A percentile compares a stretch with the other conserved stretches of the same genome.
phyloP scores from a whole-genome alignment of 2,113 vertebrate species.

The Pelecanus crispus region DNA sequence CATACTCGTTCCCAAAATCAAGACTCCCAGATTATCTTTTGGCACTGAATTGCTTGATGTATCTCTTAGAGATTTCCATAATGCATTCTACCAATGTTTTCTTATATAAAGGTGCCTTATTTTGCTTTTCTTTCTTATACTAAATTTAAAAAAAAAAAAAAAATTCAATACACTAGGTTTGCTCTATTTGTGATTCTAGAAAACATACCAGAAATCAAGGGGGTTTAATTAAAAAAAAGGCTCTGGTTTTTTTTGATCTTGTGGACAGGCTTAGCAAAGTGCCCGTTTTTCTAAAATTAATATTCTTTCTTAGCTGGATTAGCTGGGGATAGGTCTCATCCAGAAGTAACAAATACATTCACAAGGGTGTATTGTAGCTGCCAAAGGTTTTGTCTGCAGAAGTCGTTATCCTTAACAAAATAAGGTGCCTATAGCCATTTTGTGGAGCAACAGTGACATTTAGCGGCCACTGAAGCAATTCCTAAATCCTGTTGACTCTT shows the following conservation, averaged over 20 bases:
- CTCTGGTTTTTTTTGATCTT: not conserved
- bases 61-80: not conserved
- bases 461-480: constrained; percentile 18
- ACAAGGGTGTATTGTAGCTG: not conserved
- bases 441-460: constrained; percentile 54
- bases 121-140: not conserved
- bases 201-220: not conserved
- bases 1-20: not conserved
- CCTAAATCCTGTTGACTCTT: not conserved
- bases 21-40: not conserved
- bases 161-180: not conserved
- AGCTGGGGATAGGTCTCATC: not conserved
- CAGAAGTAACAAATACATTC: not conserved
- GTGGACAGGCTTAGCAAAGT: not conserved
- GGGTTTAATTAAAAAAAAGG: fast-evolving
- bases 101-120: not conserved
- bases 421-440: not conserved
- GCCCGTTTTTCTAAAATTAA: not conserved
- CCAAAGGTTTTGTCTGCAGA: not conserved
- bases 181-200: not conserved
- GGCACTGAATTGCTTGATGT: not conserved
- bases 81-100: not conserved
- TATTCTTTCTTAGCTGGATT: not conserved
- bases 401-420: not conserved
- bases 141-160: not conserved